A percentile compares a stretch with the other conserved stretches of the same genome.
phyloP scores from a whole-genome alignment of 2,113 vertebrate genomes.

The Otus sunia region DNA sequence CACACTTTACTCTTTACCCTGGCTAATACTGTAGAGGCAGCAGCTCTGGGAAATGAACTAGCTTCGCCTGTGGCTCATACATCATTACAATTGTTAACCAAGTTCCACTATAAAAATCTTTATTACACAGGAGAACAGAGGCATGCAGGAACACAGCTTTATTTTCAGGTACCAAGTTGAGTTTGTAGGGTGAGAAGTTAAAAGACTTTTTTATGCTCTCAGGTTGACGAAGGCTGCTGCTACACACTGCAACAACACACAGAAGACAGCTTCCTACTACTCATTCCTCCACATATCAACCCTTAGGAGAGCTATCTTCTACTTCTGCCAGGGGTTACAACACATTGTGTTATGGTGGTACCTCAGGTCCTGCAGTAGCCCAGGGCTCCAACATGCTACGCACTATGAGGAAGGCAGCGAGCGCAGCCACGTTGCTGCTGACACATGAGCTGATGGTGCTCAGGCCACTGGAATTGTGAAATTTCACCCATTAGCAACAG shows the following conservation, averaged over 20 bases:
- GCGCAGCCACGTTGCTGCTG: not conserved
- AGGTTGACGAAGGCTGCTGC: not conserved
- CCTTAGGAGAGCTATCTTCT: not conserved
- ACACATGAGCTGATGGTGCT: not conserved
- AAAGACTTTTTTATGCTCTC: not conserved
- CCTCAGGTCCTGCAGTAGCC: not conserved
- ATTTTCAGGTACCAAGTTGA: constrained; percentile 30
- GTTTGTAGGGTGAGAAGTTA: constrained; percentile 25
- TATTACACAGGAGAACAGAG: constrained; percentile 40
- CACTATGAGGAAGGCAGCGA: not conserved
- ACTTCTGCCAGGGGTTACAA: not conserved
- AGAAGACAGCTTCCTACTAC: not conserved
- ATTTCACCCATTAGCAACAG: not conserved
- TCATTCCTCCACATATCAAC: not conserved
- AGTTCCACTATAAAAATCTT: constrained; percentile 52
- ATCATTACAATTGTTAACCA: constrained; percentile 62
- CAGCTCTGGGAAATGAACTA: constrained; percentile 58
- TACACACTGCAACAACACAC: not conserved
- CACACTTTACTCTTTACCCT: constrained; percentile 33
- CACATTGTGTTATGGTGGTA: not conserved
- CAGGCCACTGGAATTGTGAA: not conserved
- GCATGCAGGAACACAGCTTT: constrained; percentile 24
- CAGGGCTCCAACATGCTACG: not conserved
- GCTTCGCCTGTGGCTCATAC: constrained; percentile 22
- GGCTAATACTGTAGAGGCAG: constrained; percentile 48